Evolutionary conservation across 35 echinoderm and acorn worm species (phyloP).

Genomic region (Apostichopus parvimensis): DNA sequence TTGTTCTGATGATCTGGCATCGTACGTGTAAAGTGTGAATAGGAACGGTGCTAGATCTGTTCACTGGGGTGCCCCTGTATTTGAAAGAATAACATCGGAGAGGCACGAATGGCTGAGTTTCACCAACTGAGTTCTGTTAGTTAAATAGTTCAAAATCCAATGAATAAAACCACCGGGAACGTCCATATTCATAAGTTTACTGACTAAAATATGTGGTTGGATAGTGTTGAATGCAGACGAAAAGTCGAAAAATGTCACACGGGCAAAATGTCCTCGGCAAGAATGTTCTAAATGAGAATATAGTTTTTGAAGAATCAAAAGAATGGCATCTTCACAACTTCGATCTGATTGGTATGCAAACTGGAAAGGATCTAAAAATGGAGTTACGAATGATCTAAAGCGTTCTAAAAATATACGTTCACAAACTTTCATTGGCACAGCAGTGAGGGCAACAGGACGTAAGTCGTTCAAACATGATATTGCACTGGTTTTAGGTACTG

Average conservation of each 20-base stretch:
- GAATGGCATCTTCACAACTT: neutral
- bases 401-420: slow-evolving; percentile 6
- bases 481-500: slow-evolving; percentile 22
- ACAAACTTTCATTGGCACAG: slow-evolving; percentile 50
- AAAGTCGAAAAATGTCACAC: neutral
- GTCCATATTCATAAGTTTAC: too few relatives aligned
- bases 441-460: slow-evolving; percentile 33
- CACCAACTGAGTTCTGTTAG: neutral
- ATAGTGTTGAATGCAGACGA: too few relatives aligned
- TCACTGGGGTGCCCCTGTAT: too few relatives aligned
- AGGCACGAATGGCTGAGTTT: neutral
- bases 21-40: too few relatives aligned
- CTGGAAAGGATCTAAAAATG: too few relatives aligned
- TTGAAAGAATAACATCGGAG: neutral
- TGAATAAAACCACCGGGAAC: neutral
- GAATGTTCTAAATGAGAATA: neutral
- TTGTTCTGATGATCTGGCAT: too few relatives aligned
- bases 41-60: too few relatives aligned
- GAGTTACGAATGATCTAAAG: neutral
- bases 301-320: neutral
- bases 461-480: slow-evolving; percentile 44
- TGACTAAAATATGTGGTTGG: too few relatives aligned
- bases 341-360: too few relatives aligned
- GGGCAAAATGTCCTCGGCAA: neutral
- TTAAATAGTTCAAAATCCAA: neutral